These are phyloP conservation scores for Percina caprodes DNA, from an alignment of 2,113 vertebrate species.

Conservation along the genomic window DNA sequence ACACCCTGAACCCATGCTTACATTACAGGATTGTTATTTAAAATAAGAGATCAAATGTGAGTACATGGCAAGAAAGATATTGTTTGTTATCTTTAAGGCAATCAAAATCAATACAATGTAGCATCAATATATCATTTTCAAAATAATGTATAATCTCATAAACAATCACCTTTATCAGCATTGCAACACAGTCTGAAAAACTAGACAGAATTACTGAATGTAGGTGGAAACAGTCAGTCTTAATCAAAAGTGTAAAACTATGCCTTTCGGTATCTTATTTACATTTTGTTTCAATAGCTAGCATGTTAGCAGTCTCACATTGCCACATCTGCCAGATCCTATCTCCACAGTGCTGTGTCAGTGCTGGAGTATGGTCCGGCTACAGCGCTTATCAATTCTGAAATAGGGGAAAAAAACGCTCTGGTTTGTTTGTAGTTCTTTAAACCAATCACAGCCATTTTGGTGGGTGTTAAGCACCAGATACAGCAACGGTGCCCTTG, in stretches of 20 bases:
- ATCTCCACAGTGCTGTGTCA: too few relatives aligned
- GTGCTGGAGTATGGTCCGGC: too few relatives aligned
- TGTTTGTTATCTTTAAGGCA: background rate
- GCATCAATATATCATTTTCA: background rate
- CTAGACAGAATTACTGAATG: background rate
- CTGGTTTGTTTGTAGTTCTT: too few relatives aligned
- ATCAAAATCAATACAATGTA: background rate
- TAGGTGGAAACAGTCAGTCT: background rate
- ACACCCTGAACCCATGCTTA: slow-evolving; percentile 1
- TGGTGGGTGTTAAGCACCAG: too few relatives aligned
- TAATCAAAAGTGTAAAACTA: background rate
- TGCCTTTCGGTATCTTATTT: background rate
- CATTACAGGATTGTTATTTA: slow-evolving; percentile 12
- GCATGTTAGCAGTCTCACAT: background rate
- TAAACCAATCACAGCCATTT: too few relatives aligned
- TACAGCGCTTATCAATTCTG: too few relatives aligned
- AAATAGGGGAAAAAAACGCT: too few relatives aligned
- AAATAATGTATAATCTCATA: background rate
- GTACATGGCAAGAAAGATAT: background rate
- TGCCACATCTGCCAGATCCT: too few relatives aligned
- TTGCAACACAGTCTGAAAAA: background rate
- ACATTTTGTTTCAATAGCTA: background rate
- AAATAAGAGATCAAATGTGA: background rate
- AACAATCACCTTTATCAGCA: background rate
- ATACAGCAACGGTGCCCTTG: too few relatives aligned